Evolutionary conservation across 2,888 invertebrate genomes (phyloP).

Genomic region (Acrobasis suavella): DNA sequence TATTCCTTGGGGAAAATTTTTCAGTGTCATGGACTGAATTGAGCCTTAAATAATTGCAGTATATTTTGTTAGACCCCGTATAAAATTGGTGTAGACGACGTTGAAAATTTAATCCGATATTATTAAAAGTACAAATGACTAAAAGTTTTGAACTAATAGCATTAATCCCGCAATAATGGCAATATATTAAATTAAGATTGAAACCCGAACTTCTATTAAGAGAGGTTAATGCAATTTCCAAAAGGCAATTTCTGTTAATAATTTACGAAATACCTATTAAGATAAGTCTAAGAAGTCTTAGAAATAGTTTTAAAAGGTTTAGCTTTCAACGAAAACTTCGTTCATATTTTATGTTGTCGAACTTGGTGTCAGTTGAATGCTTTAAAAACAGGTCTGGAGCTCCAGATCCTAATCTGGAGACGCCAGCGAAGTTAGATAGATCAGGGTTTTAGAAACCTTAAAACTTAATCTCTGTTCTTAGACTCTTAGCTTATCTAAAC

Average conservation of each 20-base stretch:
- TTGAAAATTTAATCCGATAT: neutral
- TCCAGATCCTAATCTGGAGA: too few species aligned
- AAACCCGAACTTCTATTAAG: neutral
- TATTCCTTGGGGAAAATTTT: too few species aligned
- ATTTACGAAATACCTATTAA: conserved; percentile 1
- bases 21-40: too few species aligned
- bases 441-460: too few species aligned
- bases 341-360: neutral
- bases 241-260: neutral
- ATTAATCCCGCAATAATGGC: neutral
- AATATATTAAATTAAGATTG: conserved; percentile 7
- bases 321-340: neutral
- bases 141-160: neutral
- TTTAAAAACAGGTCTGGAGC: neutral
- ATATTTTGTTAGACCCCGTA: too few species aligned
- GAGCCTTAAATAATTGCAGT: too few species aligned
- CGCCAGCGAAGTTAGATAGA: too few species aligned
- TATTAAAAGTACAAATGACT: neutral
- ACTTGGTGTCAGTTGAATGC: neutral
- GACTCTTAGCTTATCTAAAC: too few species aligned
- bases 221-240: neutral
- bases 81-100: neutral
- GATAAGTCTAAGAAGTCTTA: neutral
- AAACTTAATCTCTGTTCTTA: too few species aligned
- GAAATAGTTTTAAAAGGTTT: conserved; percentile 1